Base-by-base conservation (phyloP, 1,140 invertebrate species). In the Penaeus indicus region DNA sequence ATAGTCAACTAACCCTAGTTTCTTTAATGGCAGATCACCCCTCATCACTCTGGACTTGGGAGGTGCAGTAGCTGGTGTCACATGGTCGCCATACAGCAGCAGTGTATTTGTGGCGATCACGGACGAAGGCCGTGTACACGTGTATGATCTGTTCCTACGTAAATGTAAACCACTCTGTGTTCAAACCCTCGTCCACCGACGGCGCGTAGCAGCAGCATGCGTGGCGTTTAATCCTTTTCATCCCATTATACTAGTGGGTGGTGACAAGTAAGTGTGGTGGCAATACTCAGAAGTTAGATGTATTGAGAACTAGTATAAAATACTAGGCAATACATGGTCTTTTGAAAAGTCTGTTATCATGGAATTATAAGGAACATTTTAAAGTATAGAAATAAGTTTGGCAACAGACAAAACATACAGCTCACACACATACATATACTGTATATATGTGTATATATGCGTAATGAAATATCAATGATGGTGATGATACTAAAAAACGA, bases 21-120 rank as follows among this genome's bases (percentile, higher is more conserved):
- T 78, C 21, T 78, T 47, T 2, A 22, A 21, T 21, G 47, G 18
- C 83, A 92, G 91, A 92, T 94, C 92, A 91, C 97, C 97, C 2
- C 93, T 99, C 16, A 98, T 98, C 92, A 96, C 97, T 91, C 98
- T 98, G 92, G 97, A 98, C 93, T 93, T 99, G 77, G 96, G 97
- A 25, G 95, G 96, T 54, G 95, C 97, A 42, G 97, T 99, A n/a
- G 96, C 96, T 21, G 97, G 98, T 93, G 97, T 97, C 3, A 96
- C 97, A 91, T 99, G 98, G 98, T 96, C 98, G 0, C 97, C 97
- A 0, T 98, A 98, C 92, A 98, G 97, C 5, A 98, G 97, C 72
- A 98, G 97, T 11, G 97, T 98, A 0, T 96, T 99, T 92, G 97
- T 97, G 60, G 97, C 97, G 27, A 96, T 97, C 25, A 98, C 97